A percentile compares a stretch with the other conserved stretches of the same genome.
Conservation (phyloP, 2,797 vertebrate genomes). For the Darevskia nairensis region DNA sequence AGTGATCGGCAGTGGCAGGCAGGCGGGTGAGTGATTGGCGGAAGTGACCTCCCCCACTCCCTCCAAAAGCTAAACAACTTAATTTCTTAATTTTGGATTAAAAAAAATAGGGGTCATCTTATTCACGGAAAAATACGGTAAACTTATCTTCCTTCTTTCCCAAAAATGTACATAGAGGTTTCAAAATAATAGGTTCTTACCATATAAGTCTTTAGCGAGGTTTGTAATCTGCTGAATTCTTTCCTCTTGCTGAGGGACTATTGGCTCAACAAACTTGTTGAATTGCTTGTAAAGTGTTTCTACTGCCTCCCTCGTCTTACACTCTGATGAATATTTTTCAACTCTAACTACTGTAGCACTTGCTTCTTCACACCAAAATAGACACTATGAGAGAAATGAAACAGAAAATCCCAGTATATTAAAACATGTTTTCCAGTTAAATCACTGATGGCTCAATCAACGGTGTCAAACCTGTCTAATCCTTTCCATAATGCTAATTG, state of each 20-base stretch:
- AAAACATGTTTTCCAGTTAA: not conserved
- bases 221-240: conserved; percentile 85
- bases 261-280: conserved; percentile 88
- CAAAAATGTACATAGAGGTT: too few species aligned
- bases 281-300: conserved; percentile 88
- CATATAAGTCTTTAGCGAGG: conserved; percentile 86
- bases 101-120: too few species aligned
- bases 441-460: not conserved
- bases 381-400: conserved; percentile 80
- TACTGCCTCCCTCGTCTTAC: conserved; percentile 86
- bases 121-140: too few species aligned
- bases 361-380: conserved; percentile 92
- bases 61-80: too few species aligned
- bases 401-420: conserved; percentile 10
- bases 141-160: too few species aligned
- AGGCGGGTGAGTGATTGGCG: too few species aligned
- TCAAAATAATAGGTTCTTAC: conserved; percentile 71
- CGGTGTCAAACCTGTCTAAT: not conserved
- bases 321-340: conserved; percentile 86
- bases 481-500: not conserved
- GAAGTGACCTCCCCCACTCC: too few species aligned
- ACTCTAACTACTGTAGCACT: conserved; percentile 89
- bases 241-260: conserved; percentile 89
- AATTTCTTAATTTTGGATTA: too few species aligned
- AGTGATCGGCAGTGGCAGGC: too few species aligned